These are phyloP conservation scores for Charina bottae DNA, from an alignment of 2,113 vertebrate genomes.

Conservation along the genomic window DNA sequence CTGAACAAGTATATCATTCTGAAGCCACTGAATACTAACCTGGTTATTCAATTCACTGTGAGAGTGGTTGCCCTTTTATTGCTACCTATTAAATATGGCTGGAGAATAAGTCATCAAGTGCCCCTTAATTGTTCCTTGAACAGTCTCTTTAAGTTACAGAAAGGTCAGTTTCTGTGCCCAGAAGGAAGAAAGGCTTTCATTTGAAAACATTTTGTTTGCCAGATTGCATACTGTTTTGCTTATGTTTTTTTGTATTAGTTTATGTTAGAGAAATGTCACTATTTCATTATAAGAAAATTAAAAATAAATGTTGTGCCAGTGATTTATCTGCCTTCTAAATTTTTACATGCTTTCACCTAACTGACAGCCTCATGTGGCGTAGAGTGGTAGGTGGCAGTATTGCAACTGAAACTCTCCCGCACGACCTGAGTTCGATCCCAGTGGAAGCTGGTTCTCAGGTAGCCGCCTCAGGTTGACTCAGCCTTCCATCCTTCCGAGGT, in stretches of 20 bases:
- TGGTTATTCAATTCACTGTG: background rate
- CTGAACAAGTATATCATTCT: background rate
- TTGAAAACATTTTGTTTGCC: background rate
- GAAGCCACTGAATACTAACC: background rate
- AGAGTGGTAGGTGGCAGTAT: no score
- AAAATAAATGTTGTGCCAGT: no score
- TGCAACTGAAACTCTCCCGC: no score
- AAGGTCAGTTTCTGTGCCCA: background rate
- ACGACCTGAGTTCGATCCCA: no score
- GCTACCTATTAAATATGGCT: background rate
- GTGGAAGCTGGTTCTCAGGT: no score
- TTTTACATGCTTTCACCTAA: background rate
- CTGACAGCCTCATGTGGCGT: no score
- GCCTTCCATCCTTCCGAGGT: no score
- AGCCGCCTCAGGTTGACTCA: no score
- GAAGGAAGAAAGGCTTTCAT: background rate
- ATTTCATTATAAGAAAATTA: no score
- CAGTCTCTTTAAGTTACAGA: background rate
- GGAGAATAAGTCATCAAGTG: background rate
- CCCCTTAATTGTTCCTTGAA: background rate
- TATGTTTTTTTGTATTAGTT: no score
- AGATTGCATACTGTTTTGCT: background rate
- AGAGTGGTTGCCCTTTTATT: background rate
- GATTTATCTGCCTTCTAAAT: background rate
- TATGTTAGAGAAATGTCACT: no score